Evolutionary conservation across 1,140 invertebrate species (phyloP).

Genomic region (Trissolcus basalis): DNA sequence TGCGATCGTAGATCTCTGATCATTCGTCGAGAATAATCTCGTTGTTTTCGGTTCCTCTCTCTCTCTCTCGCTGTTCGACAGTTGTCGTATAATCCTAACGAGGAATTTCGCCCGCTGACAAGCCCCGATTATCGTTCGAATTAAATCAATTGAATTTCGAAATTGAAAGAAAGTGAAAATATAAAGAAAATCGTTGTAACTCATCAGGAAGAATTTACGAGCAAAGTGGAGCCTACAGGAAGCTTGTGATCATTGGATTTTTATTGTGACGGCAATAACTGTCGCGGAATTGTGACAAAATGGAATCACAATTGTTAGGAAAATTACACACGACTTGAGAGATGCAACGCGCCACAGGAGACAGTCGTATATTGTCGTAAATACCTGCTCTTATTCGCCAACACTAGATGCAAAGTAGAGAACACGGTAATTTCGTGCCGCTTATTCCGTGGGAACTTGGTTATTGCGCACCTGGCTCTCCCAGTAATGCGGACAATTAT

Average conservation of each 20-base stretch:
- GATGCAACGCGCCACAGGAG: slow-evolving; percentile 9
- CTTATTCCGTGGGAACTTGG: slow-evolving; percentile 29
- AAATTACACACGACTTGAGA: slow-evolving; percentile 26
- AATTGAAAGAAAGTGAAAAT: neutral
- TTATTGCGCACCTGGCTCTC: slow-evolving; percentile 1
- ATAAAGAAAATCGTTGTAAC: too few relatives aligned
- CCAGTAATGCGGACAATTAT: neutral
- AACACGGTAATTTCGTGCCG: slow-evolving; percentile 19
- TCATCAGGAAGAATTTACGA: neutral
- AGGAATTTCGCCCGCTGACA: too few relatives aligned
- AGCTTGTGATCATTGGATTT: slow-evolving; percentile 41
- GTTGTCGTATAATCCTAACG: too few relatives aligned
- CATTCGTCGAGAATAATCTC: too few relatives aligned
- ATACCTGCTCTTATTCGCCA: slow-evolving; percentile 27
- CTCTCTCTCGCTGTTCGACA: too few relatives aligned
- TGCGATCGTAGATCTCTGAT: too few relatives aligned
- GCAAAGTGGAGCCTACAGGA: neutral
- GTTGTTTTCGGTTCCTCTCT: too few relatives aligned
- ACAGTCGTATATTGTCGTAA: slow-evolving; percentile 19
- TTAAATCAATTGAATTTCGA: neutral
- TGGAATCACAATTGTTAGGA: slow-evolving; percentile 37
- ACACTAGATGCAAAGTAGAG: slow-evolving; percentile 28
- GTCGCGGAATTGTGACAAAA: slow-evolving; percentile 30
- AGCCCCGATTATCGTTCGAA: neutral
- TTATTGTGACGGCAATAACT: slow-evolving; percentile 45